These are phyloP conservation scores for Coenobita brevimanus DNA, from an alignment of 1,140 invertebrate genomes.

Conservation along the genomic window DNA sequence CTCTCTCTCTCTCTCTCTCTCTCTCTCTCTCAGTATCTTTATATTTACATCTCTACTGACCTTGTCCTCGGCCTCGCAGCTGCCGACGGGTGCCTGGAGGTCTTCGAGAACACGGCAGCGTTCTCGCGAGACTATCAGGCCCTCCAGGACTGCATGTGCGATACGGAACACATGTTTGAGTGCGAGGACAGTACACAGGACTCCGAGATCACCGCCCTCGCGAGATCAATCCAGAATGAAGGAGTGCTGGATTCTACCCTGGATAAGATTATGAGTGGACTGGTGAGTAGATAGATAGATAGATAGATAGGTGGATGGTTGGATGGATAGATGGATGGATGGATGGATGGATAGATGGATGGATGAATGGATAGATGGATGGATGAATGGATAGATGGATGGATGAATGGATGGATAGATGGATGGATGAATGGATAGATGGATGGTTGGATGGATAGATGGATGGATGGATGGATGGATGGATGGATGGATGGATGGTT, in stretches of 20 bases:
- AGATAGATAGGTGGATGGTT: slow-evolving; percentile 54
- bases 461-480: background rate
- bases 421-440: background rate
- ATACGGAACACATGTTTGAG: slow-evolving; percentile 98
- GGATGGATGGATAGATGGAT: background rate
- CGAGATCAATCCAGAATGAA: slow-evolving; percentile 72
- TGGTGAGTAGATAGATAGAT: too few species aligned
- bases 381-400: slow-evolving; percentile 70
- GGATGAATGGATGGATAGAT: slow-evolving; percentile 68
- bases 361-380: background rate
- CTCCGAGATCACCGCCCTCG: slow-evolving; percentile 73
- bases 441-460: slow-evolving; percentile 73
- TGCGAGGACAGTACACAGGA: slow-evolving; percentile 79
- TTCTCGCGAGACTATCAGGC: slow-evolving; percentile 96
- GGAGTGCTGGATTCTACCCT: slow-evolving; percentile 70
- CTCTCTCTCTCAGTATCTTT: background rate
- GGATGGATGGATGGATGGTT: background rate
- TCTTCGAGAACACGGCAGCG: slow-evolving; percentile 96
- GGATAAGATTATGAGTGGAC: slow-evolving; percentile 70
- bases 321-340: slow-evolving; percentile 76
- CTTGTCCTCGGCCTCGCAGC: slow-evolving; percentile 73
- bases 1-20: background rate
- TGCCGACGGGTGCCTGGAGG: slow-evolving; percentile 90
- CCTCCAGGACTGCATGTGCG: slow-evolving; percentile 96
- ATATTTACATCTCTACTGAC: background rate